Base-by-base conservation (phyloP, 2,888 invertebrate genomes). In the Craniophora ligustri region DNA sequence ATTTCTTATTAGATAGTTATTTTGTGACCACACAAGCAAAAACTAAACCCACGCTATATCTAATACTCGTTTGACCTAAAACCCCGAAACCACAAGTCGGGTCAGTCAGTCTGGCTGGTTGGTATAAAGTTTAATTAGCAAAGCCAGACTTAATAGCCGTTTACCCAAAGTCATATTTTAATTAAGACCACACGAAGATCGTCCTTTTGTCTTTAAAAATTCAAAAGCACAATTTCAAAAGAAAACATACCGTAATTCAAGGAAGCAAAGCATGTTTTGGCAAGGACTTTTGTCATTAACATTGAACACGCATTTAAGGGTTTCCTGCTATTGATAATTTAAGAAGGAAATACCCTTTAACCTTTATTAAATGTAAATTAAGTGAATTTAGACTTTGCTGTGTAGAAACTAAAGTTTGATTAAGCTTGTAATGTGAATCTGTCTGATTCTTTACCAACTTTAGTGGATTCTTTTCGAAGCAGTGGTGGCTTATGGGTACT, bases 241-340 rank as follows among this genome's bases (percentile, higher is more conserved):
- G 11, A 51, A 40, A 51, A n/a, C 30, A 35, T 4, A 41, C 40
- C 18, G 18, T 10, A 13, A 0, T 0, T 0, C 0, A 6, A 0
- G 2, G 3, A 0, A 18, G 36, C 32, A 28, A 13, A 23, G 28
- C 10, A 0, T 14, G 44, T 45, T 51, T 61, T 36, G 21, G 13
- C 21, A n/a, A 23, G 6, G 5, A 0, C 1, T 1, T 10, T 18
- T n/a, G 10, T 40, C 21, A 34, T 58, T 55, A 21, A 68, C 75
- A 71, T 75, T 72, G 61, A 68, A 68, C 57, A 68, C 65, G 47
- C 67, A 60, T 66, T 67, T 59, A 59, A 65, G 60, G 62, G 72
- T 71, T 78, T 83, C 81, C 82, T 78, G 75, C 71, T 77, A 76
- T 79, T 75, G 73, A 75, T 77, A 68, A 73, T 75, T 74, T 60